Percentiles rank a stretch among this genome's conserved stretches.
Evolutionary conservation across 2,888 invertebrate species (phyloP).

Genomic region (Hydroisotoma schaefferi): DNA sequence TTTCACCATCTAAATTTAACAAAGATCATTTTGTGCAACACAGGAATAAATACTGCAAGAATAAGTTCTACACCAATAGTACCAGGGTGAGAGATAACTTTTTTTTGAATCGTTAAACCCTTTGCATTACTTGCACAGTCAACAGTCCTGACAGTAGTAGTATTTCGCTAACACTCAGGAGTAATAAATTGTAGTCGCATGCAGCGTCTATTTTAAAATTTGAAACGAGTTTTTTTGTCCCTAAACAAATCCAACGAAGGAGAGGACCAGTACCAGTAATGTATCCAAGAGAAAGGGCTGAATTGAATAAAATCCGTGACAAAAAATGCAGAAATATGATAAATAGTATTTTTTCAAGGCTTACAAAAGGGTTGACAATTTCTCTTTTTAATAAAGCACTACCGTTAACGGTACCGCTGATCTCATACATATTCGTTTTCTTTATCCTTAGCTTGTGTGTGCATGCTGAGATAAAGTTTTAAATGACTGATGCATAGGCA

Average conservation of each 20-base stretch:
- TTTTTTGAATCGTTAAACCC: neutral
- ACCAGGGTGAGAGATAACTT: neutral
- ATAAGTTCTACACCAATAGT: neutral
- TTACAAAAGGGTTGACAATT: slow-evolving; percentile 46
- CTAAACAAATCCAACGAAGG: slow-evolving; percentile 6
- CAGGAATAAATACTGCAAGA: too few species aligned
- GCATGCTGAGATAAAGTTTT: too few species aligned
- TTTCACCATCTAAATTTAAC: too few species aligned
- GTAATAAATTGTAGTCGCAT: slow-evolving; percentile 3
- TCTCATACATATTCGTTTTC: slow-evolving; percentile 16
- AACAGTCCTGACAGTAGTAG: too few species aligned
- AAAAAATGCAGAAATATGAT: slow-evolving; percentile 49
- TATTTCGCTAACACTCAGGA: too few species aligned
- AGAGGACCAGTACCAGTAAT: too few species aligned
- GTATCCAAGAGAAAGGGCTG: slow-evolving; percentile 13
- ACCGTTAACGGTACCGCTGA: slow-evolving; percentile 4
- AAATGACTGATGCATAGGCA: too few species aligned
- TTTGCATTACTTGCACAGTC: too few species aligned
- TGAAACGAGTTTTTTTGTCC: slow-evolving; percentile 42
- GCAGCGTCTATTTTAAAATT: slow-evolving; percentile 45
- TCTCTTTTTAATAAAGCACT: too few species aligned
- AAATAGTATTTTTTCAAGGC: slow-evolving; percentile 39
- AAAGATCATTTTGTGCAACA: too few species aligned
- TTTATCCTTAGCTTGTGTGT: slow-evolving; percentile 24
- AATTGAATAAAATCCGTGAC: slow-evolving; percentile 7